phyloP scores from a whole-genome alignment of 2,797 vertebrate genomes.

The Lacerta viridis region DNA sequence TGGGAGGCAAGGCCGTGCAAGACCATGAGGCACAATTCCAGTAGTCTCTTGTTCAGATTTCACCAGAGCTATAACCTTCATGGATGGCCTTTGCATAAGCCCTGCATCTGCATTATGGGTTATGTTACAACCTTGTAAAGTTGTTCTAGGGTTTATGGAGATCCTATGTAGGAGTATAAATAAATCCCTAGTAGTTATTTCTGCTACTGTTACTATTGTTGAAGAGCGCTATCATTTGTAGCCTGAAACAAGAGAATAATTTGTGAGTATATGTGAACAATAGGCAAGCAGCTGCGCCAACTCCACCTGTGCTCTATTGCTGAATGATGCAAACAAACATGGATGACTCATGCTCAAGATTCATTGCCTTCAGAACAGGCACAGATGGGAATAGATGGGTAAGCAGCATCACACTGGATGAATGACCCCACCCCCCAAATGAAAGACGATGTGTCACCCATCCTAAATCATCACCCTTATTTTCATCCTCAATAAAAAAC shows the following conservation, averaged over 20 bases:
- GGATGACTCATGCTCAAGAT: slow-evolving; percentile 23
- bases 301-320: slow-evolving; percentile 9
- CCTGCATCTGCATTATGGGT: background rate
- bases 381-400: slow-evolving; percentile 26
- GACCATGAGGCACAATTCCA: background rate
- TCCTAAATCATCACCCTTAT: background rate
- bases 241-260: background rate
- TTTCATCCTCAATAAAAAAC: slow-evolving; percentile 13
- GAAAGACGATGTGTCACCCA: background rate
- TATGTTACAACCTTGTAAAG: background rate
- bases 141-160: background rate
- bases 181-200: background rate
- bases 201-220: background rate
- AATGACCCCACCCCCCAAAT: background rate
- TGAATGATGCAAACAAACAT: slow-evolving; percentile 40
- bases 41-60: background rate
- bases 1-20: background rate
- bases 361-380: slow-evolving; percentile 36
- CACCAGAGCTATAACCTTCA: background rate
- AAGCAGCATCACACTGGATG: slow-evolving; percentile 31
- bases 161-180: background rate
- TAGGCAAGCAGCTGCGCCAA: background rate
- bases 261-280: background rate
- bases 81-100: background rate
- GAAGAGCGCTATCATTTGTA: background rate